Evolutionary conservation across 2,113 vertebrate species (phyloP).

Genomic region (Platysternon megacephalum): DNA sequence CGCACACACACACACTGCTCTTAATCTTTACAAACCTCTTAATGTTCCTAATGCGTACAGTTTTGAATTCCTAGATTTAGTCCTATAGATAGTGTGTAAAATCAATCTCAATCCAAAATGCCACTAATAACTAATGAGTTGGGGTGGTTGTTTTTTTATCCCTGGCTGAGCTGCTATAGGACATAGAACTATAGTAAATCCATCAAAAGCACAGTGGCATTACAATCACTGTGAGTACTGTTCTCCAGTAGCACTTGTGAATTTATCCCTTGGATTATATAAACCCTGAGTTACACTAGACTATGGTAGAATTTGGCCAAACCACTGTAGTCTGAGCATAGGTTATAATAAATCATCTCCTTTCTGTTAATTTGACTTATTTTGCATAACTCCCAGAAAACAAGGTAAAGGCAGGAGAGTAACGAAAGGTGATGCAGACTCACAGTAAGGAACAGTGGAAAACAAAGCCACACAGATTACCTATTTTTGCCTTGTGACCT

Average conservation of each 20-base stretch:
- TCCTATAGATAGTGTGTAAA: too few relatives aligned
- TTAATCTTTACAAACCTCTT: conserved; percentile 58
- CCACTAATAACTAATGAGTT: conserved; percentile 24
- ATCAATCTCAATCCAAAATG: conserved; percentile 45
- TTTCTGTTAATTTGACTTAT: conserved; percentile 20
- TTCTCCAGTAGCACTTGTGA: background rate
- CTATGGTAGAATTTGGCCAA: background rate
- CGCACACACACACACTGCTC: background rate
- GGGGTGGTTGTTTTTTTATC: background rate
- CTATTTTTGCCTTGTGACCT: conserved; percentile 22
- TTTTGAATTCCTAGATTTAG: conserved; percentile 50
- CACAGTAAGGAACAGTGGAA: conserved; percentile 33
- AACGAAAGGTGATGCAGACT: conserved; percentile 38
- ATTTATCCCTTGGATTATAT: background rate
- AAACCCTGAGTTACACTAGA: background rate
- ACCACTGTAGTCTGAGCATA: background rate
- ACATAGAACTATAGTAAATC: background rate
- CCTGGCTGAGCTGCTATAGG: conserved; percentile 2
- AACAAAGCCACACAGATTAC: conserved; percentile 38
- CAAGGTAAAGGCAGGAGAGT: conserved; percentile 24
- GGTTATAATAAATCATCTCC: conserved; percentile 4
- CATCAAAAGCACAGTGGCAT: background rate
- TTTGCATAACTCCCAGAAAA: conserved; percentile 50
- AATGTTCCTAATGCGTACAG: conserved; percentile 43
- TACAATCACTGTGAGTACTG: background rate